These are phyloP conservation scores for Brachionichthys hirsutus DNA, from an alignment of 2,113 vertebrate species.

Conservation along the genomic window DNA sequence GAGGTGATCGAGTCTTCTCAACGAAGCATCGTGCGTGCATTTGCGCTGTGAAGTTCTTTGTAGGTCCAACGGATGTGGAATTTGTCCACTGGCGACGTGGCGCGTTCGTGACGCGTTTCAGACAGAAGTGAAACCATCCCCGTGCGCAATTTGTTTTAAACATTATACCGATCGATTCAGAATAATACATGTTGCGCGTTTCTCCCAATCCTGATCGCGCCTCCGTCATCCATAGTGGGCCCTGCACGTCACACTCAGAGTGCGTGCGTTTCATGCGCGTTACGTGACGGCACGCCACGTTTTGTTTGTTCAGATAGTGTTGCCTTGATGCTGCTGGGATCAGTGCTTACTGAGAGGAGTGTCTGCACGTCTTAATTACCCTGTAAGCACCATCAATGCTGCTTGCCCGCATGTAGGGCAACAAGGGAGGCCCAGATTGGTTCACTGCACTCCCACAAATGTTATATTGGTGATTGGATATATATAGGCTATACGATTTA, in stretches of 20 bases:
- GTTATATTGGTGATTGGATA: conserved; percentile 37
- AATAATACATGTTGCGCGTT: neutral
- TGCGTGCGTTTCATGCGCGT: too few species aligned
- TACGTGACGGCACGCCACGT: conserved; percentile 23
- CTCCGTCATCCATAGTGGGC: too few species aligned
- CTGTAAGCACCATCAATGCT: conserved; percentile 22
- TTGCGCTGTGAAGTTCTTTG: neutral
- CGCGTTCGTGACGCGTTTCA: too few species aligned
- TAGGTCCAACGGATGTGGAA: neutral
- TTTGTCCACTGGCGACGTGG: too few species aligned
- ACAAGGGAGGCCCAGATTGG: conserved; percentile 44
- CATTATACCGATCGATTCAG: neutral
- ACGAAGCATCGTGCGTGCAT: neutral
- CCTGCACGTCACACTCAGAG: too few species aligned
- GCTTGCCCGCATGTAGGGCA: conserved; percentile 48
- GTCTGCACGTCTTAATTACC: conserved; percentile 65
- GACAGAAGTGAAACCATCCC: too few species aligned
- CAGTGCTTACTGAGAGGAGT: conserved; percentile 44
- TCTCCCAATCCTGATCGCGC: neutral
- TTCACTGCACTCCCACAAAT: conserved; percentile 31
- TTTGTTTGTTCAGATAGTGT: conserved; percentile 54
- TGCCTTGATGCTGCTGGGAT: conserved; percentile 48
- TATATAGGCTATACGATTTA: conserved; percentile 53
- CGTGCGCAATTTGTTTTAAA: too few species aligned
- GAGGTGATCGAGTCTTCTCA: conserved; percentile 19